Evolutionary conservation across 37 sponge, comb jelly and placozoan genomes (phyloP), one percentile per base, ranked within the genome.

Genomic region (Haliclona indistincta): DNA sequence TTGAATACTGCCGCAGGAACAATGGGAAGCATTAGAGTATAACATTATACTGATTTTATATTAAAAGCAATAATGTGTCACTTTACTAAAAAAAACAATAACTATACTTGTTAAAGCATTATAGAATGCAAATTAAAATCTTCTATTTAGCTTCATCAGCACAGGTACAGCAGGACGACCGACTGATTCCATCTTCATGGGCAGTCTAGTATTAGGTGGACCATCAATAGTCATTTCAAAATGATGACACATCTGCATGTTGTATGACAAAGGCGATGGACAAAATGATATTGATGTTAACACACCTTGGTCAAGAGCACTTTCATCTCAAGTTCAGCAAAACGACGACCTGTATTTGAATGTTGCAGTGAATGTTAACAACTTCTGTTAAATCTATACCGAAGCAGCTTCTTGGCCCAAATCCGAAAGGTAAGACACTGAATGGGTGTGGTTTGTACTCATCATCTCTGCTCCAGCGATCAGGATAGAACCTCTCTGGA

Each of bases 371-470:
- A n/a, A n/a, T n/a, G n/a, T n/a, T n/a, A n/a, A n/a, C n/a, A n/a
- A n/a, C n/a, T n/a, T n/a, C n/a, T n/a, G n/a, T n/a, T n/a, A n/a
- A n/a, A n/a, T n/a, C n/a, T n/a, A 19, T 43, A 76, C 76, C 76
- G 23, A 37, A 63, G 37, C 76, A 76, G 30, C 42, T 42, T 54
- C 76, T 37, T 30, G 64, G 64, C 11, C 80, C 80, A 58, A 54
- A 39, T 19, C 80, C 80, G 70, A 80, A 80, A 34, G 80, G 62
- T 28, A 68, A 63, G 0, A 60, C 43, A 25, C 40, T n/a, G 64
- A 70, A 80, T 29, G 80, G 80, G 32, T 70, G 51, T 35, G 11
- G 30, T 60, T 60, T n/a, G n/a, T n/a, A 29, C 11, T 51, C 56
- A 23, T 37, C 32, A 4, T 70, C 71, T 28, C 29, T 70, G 25